These are phyloP conservation scores for Telmatherina bonti DNA, from an alignment of 2,797 vertebrate genomes.

Conservation along the genomic window DNA sequence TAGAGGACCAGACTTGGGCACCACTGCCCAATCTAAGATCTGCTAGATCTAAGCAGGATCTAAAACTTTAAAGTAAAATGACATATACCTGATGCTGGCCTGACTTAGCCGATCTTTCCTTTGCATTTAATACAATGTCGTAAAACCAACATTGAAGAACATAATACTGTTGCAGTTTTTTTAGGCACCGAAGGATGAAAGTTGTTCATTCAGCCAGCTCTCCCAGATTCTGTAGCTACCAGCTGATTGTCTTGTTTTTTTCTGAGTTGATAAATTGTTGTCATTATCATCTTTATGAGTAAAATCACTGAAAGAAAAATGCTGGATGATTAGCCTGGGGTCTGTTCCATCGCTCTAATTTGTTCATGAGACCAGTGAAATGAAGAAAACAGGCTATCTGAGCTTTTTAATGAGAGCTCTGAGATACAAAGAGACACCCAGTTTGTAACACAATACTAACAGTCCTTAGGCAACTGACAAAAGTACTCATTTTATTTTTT, in stretches of 20 bases:
- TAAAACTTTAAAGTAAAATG: neutral
- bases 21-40: too few species aligned
- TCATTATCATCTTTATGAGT: slow-evolving; percentile 64
- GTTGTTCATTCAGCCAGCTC: slow-evolving; percentile 8
- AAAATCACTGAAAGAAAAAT: slow-evolving; percentile 46
- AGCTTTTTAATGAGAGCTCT: slow-evolving; percentile 71
- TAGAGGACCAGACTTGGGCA: too few species aligned
- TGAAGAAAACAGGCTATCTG: slow-evolving; percentile 44
- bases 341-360: slow-evolving; percentile 49
- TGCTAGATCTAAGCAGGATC: too few species aligned
- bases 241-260: slow-evolving; percentile 39
- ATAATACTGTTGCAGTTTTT: slow-evolving; percentile 13
- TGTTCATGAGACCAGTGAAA: slow-evolving; percentile 41
- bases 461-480: slow-evolving; percentile 56
- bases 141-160: slow-evolving; percentile 6
- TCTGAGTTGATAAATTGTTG: slow-evolving; percentile 60
- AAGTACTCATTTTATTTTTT: slow-evolving; percentile 54
- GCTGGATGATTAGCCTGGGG: slow-evolving; percentile 52
- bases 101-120: neutral
- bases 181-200: slow-evolving; percentile 31
- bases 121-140: neutral
- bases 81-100: neutral
- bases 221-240: slow-evolving; percentile 18
- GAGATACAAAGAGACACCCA: slow-evolving; percentile 58
- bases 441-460: slow-evolving; percentile 61